These are phyloP conservation scores for Zaprionus lineosus DNA, from an alignment of 2,888 invertebrate species.

Conservation along the genomic window DNA sequence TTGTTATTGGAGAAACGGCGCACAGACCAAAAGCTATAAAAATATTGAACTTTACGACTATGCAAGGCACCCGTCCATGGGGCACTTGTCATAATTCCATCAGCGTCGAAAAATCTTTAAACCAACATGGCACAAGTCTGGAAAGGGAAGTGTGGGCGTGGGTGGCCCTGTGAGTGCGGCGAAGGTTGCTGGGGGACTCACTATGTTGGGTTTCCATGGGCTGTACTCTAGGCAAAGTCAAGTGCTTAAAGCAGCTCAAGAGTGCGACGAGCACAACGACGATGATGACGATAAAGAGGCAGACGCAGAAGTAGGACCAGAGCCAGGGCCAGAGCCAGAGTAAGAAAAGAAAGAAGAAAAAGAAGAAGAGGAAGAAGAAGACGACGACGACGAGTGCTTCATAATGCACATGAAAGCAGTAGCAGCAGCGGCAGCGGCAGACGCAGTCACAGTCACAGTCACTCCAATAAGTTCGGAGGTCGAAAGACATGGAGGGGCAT, in stretches of 20 bases:
- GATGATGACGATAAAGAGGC: no score
- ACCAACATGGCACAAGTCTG: constrained; percentile 48
- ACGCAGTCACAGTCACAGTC: constrained; percentile 41
- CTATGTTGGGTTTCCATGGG: constrained; percentile 36
- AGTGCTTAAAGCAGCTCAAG: constrained; percentile 78
- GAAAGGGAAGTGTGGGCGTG: background rate
- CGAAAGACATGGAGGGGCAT: background rate
- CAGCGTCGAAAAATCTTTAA: constrained; percentile 69
- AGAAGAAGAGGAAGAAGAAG: constrained; percentile 27
- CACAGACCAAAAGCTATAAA: constrained; percentile 58
- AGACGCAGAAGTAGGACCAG: constrained; percentile 3
- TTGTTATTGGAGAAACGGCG: constrained; percentile 24
- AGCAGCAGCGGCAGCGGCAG: constrained; percentile 7
- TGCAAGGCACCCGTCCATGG: constrained; percentile 43
- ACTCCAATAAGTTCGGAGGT: constrained; percentile 29
- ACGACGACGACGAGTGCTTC: constrained; percentile 58
- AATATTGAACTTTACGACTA: constrained; percentile 75
- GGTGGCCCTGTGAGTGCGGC: background rate
- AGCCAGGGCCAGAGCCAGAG: no score
- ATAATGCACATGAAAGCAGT: constrained; percentile 75
- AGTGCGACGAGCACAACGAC: constrained; percentile 38
- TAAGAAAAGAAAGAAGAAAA: no score
- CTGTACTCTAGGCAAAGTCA: constrained; percentile 71
- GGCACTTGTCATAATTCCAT: constrained; percentile 72
- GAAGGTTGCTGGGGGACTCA: background rate